Conservation (phyloP, 1,140 invertebrate species). For the Caerostris extrusa region DNA sequence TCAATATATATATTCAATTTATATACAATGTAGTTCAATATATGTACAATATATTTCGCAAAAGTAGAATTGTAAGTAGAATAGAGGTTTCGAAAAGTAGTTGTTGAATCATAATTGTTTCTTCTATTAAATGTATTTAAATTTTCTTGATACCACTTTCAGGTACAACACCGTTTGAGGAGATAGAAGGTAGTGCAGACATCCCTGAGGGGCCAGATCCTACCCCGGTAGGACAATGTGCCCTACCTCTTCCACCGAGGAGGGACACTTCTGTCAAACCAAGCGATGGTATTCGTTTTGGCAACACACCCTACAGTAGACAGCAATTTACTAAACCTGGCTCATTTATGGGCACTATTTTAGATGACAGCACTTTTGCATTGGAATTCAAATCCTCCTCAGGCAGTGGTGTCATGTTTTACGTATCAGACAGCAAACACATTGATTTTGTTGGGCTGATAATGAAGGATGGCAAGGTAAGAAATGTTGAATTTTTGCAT, state of each 20-base stretch:
- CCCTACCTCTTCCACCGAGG: conserved; percentile 72
- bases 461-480: conserved; percentile 89
- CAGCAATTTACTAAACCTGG: conserved; percentile 87
- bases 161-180: conserved; percentile 28
- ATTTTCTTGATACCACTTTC: not conserved
- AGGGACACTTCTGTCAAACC: conserved; percentile 44
- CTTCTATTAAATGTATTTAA: not conserved
- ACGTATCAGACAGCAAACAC: conserved; percentile 86
- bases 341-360: conserved; percentile 82
- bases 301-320: conserved; percentile 80
- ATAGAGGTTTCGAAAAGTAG: too few species aligned
- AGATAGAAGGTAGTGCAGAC: conserved; percentile 57
- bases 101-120: too few species aligned
- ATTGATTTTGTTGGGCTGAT: conserved; percentile 91
- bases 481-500: not conserved
- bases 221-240: conserved; percentile 73
- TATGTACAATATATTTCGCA: too few species aligned
- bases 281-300: conserved; percentile 76
- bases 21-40: too few species aligned
- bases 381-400: conserved; percentile 91
- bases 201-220: conserved; percentile 67
- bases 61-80: too few species aligned
- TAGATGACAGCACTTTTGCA: conserved; percentile 86
- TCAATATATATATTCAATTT: too few species aligned
- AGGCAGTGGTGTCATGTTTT: conserved; percentile 92